Conservation (phyloP, 2,888 invertebrate genomes). For the Sericinus montela region DNA sequence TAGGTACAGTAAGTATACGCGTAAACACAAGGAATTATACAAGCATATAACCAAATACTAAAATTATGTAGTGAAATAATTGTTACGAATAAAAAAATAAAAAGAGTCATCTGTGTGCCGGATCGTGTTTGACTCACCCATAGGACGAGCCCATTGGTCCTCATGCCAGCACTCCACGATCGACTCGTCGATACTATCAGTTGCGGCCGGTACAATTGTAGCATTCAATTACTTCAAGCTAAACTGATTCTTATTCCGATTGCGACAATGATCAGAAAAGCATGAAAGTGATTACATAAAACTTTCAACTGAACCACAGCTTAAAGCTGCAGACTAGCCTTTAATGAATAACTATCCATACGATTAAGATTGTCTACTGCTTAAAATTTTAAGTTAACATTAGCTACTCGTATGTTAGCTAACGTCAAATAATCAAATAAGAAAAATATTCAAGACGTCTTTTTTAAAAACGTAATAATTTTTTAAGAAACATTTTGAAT, state of each 20-base stretch:
- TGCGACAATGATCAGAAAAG: slow-evolving; percentile 19
- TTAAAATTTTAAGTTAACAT: slow-evolving; percentile 17
- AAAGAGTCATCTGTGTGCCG: slow-evolving; percentile 18
- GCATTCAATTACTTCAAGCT: slow-evolving; percentile 9
- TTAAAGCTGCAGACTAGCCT: slow-evolving; percentile 21
- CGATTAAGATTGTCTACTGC: slow-evolving; percentile 24
- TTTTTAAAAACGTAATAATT: no score
- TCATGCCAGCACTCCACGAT: slow-evolving; percentile 28
- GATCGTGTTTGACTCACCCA: slow-evolving; percentile 29
- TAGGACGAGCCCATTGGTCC: slow-evolving; percentile 31
- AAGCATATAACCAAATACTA: no score
- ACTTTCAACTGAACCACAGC: slow-evolving; percentile 25
- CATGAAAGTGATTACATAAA: slow-evolving; percentile 17
- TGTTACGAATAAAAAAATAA: neutral
- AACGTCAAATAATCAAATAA: neutral
- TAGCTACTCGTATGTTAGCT: slow-evolving; percentile 1
- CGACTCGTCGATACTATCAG: slow-evolving; percentile 35
- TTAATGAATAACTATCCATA: slow-evolving; percentile 31
- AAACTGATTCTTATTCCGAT: slow-evolving; percentile 17
- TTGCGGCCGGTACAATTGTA: slow-evolving; percentile 27
- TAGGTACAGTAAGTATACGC: no score
- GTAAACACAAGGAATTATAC: no score
- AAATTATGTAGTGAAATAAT: no score
- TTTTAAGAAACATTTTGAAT: no score
- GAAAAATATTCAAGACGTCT: no score